Conservation (phyloP, 2,113 vertebrate genomes). For the Apodemus sylvaticus region DNA sequence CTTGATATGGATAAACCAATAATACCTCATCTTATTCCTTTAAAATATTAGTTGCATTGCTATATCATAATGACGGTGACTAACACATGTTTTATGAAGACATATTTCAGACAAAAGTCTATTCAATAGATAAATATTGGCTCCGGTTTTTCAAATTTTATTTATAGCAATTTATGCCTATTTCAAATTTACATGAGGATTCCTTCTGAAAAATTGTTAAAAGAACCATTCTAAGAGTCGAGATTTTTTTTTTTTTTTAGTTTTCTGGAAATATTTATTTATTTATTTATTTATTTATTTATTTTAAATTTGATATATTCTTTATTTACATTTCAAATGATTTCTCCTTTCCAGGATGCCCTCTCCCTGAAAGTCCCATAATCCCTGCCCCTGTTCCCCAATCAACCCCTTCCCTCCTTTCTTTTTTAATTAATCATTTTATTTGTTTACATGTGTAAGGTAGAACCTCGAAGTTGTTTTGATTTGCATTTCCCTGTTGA, state of each 20-base stretch:
- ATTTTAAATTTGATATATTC: too few species aligned
- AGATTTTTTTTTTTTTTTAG: neutral
- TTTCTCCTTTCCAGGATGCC: too few species aligned
- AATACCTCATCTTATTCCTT: slow-evolving; percentile 16
- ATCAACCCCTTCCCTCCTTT: too few species aligned
- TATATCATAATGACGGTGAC: neutral
- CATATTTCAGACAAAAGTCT: neutral
- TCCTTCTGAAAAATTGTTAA: neutral
- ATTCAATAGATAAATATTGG: neutral
- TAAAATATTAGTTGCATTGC: neutral
- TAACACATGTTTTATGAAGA: neutral
- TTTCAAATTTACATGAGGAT: neutral
- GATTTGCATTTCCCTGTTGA: too few species aligned
- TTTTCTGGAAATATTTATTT: too few species aligned
- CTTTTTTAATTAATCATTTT: too few species aligned
- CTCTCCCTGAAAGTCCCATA: too few species aligned
- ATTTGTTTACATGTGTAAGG: too few species aligned
- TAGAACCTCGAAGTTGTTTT: too few species aligned
- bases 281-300: too few species aligned
- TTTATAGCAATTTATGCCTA: slow-evolving; percentile 3
- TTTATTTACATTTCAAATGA: too few species aligned
- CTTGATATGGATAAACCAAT: neutral
- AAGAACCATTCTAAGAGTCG: slow-evolving; percentile 5
- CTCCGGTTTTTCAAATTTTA: neutral
- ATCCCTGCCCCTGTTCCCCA: too few species aligned